Conservation (phyloP, 2,113 vertebrate genomes). For the Leucoraja erinaceus region DNA sequence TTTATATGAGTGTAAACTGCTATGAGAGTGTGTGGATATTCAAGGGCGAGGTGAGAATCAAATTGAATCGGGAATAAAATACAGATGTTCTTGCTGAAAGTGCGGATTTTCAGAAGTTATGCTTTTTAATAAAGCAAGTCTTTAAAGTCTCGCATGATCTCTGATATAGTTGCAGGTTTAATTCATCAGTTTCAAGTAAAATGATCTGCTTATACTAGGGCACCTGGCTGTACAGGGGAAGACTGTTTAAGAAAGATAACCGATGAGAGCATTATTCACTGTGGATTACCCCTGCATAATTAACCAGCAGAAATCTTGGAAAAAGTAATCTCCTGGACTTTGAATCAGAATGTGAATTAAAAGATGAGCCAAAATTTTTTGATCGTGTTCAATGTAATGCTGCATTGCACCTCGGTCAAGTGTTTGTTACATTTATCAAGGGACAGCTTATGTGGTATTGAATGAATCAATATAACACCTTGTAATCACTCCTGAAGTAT, state of each 20-base stretch:
- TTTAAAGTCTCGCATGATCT: too few species aligned
- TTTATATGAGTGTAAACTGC: too few species aligned
- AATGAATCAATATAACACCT: neutral
- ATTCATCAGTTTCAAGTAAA: neutral
- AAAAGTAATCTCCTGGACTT: too few species aligned
- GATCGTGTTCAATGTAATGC: neutral
- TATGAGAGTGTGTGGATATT: too few species aligned
- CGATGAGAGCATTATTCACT: neutral
- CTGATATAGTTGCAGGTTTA: neutral
- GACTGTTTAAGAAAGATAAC: neutral
- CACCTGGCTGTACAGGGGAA: neutral
- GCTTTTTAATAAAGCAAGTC: too few species aligned
- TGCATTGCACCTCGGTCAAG: neutral
- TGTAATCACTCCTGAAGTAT: neutral
- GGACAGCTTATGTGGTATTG: neutral
- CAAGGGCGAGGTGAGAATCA: too few species aligned
- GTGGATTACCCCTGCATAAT: neutral
- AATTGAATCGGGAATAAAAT: too few species aligned
- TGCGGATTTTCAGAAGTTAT: too few species aligned
- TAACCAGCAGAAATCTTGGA: neutral
- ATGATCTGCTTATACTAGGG: neutral
- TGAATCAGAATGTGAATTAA: neutral
- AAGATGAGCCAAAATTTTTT: neutral
- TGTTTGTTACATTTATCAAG: neutral
- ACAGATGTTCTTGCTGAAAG: too few species aligned